Evolutionary conservation across 2,113 vertebrate species (phyloP).

Genomic region (Pedetes capensis): DNA sequence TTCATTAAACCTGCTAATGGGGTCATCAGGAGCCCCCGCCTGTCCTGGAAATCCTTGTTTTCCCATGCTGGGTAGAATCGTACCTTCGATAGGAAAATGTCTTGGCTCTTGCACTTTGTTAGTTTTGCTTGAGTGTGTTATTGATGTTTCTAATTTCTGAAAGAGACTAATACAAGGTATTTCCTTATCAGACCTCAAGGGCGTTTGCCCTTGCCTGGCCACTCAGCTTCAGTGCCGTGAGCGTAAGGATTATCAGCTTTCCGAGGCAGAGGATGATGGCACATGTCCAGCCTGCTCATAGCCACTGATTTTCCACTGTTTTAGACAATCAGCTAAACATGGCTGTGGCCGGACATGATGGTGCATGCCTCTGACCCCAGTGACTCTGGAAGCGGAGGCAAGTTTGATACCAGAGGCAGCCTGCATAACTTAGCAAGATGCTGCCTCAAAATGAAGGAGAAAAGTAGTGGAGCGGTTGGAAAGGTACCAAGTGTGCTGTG

Average conservation of each 20-base stretch:
- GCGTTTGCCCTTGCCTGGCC: neutral
- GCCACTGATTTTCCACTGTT: rapidly evolving
- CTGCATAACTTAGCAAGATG: too few species aligned
- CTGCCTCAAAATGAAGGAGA: too few species aligned
- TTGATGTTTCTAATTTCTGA: neutral
- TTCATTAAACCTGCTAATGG: neutral
- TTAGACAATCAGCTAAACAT: neutral
- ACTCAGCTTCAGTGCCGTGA: neutral
- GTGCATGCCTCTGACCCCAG: too few species aligned
- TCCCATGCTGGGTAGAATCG: neutral
- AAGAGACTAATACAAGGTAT: neutral
- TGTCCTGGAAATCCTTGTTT: neutral
- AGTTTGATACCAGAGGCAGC: too few species aligned
- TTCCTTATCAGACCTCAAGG: neutral
- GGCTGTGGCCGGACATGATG: neutral
- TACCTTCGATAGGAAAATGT: neutral
- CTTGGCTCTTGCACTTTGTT: neutral
- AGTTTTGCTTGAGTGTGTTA: neutral
- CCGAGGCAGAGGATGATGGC: neutral
- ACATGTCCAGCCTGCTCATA: rapidly evolving
- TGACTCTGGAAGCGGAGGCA: too few species aligned
- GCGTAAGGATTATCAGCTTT: neutral
- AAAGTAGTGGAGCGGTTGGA: too few species aligned
- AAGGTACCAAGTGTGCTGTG: neutral
- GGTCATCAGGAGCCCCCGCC: too few species aligned